Evolutionary conservation across 35 echinoderm and acorn worm genomes (phyloP), one percentile per base, ranked within the genome.

Genomic region (Apostichopus californicus): DNA sequence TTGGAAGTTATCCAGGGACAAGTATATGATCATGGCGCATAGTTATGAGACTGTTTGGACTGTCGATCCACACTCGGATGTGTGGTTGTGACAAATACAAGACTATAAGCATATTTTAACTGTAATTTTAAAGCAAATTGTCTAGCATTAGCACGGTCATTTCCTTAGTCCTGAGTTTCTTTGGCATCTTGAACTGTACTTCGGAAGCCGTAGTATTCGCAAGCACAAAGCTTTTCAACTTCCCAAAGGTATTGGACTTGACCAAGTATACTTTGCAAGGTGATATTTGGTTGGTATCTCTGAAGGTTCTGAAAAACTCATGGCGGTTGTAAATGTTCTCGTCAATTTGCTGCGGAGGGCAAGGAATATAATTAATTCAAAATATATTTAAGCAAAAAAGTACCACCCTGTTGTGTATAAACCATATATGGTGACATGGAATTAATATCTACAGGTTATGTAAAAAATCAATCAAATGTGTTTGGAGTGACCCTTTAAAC

Each of bases 141-240:
- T 75, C 71, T 4, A 75, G 71, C 71, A 75, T 75, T 18, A 75
- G 6, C n/a, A 18, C 6, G 17, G 6, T 18, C 71, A 75, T 75
- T 6, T 6, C 71, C 21, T 13, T 61, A 9, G 81, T 92, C 52
- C 83, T 92, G 12, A 95, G 61, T 64, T 81, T 92, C 28, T 78
- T 22, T 3, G 94, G 94, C 59, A 89, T 92, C 52, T 95, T 95
- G 22, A 92, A 92, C 78, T 95, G 94, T 25, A 80, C 89, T 10
- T 66, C 58, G 24, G 81, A 72, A 1, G 94, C 90, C 54, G 90
- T 92, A 23, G 91, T 88, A 64, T 88, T 92, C 15, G 87, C 90
- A 71, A 95, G 13, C 5, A 95, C 87, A 78, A 89, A 92, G 1
- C 78, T 77, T 75, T 88, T 86, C 24, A 95, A 65, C 70, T 92